These are phyloP conservation scores for Morpho deidamia DNA, from an alignment of 2,888 invertebrate species.

Conservation along the genomic window DNA sequence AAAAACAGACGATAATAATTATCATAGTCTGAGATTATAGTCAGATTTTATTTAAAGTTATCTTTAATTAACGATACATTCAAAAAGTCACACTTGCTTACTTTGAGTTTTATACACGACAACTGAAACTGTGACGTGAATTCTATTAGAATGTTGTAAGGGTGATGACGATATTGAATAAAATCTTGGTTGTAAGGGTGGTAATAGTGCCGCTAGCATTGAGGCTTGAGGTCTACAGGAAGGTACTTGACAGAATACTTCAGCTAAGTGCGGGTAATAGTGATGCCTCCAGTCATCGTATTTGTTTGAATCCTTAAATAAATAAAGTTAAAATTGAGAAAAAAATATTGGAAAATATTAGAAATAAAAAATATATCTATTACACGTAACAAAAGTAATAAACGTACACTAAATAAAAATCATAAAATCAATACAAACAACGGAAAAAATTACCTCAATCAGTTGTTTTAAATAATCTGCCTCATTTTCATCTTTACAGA, in stretches of 20 bases:
- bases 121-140: slow-evolving; percentile 94
- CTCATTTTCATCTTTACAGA: slow-evolving; percentile 86
- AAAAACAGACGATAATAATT: background rate
- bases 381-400: background rate
- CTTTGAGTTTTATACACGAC: slow-evolving; percentile 91
- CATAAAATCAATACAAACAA: too few species aligned
- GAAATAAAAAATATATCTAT: too few species aligned
- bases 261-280: slow-evolving; percentile 90
- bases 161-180: slow-evolving; percentile 97
- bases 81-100: slow-evolving; percentile 41
- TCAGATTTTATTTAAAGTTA: background rate
- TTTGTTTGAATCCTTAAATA: slow-evolving; percentile 85
- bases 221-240: slow-evolving; percentile 90
- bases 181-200: slow-evolving; percentile 92
- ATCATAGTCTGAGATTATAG: background rate
- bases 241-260: slow-evolving; percentile 91
- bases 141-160: slow-evolving; percentile 82
- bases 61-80: background rate
- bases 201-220: slow-evolving; percentile 88
- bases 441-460: slow-evolving; percentile 83
- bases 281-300: slow-evolving; percentile 96
- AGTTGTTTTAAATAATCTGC: slow-evolving; percentile 83
- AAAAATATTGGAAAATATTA: too few species aligned
- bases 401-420: background rate
- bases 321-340: background rate